These are phyloP conservation scores for Drosophila meridionalis DNA, from an alignment of 2,888 invertebrate genomes.

Conservation along the genomic window DNA sequence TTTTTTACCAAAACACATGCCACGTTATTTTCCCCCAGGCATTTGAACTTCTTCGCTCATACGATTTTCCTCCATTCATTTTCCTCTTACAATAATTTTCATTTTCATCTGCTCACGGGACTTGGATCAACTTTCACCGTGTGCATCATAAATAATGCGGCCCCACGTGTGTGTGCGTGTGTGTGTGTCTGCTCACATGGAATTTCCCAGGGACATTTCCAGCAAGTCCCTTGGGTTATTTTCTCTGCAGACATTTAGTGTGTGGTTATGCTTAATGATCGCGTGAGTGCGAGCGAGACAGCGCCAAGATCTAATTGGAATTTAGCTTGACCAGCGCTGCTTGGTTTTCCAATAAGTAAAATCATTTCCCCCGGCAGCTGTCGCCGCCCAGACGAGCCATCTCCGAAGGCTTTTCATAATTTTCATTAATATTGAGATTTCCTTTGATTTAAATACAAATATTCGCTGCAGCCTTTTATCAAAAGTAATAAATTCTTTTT, in stretches of 20 bases:
- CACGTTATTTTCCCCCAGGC: slow-evolving; percentile 16
- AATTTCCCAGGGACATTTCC: slow-evolving; percentile 54
- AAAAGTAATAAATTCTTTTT: slow-evolving; percentile 69
- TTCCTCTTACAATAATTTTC: slow-evolving; percentile 22
- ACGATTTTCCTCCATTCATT: slow-evolving; percentile 19
- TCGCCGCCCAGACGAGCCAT: slow-evolving; percentile 26
- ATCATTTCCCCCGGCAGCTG: slow-evolving; percentile 45
- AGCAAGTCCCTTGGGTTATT: slow-evolving; percentile 43
- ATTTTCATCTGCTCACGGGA: slow-evolving; percentile 71
- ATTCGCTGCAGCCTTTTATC: slow-evolving; percentile 63
- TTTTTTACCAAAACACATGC: slow-evolving; percentile 57
- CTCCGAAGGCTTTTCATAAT: slow-evolving; percentile 31
- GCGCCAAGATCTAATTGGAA: background rate
- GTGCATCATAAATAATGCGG: slow-evolving; percentile 74
- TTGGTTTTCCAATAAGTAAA: background rate
- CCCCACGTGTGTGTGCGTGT: slow-evolving; percentile 1
- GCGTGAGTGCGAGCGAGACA: too few relatives aligned
- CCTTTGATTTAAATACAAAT: slow-evolving; percentile 52
- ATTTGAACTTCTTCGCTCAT: background rate
- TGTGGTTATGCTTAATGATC: slow-evolving; percentile 72
- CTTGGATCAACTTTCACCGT: slow-evolving; percentile 76
- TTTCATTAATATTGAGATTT: slow-evolving; percentile 34
- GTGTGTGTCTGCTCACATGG: slow-evolving; percentile 39
- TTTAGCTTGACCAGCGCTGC: background rate
- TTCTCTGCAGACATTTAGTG: slow-evolving; percentile 68